Evolutionary conservation across 2,888 invertebrate species (phyloP), one percentile per base, ranked within the genome.

Genomic region (Hyalella azteca): DNA sequence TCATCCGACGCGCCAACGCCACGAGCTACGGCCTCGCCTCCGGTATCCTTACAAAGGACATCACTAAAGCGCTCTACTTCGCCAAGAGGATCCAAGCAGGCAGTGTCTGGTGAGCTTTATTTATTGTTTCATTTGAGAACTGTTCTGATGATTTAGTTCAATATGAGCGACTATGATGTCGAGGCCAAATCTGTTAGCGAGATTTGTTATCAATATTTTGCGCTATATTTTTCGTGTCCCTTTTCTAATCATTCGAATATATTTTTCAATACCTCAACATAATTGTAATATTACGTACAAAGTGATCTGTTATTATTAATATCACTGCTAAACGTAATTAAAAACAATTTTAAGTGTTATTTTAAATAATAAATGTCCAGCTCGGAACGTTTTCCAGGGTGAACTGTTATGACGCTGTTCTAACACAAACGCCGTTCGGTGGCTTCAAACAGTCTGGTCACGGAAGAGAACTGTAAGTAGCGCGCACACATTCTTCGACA

Each of bases 391-490:
- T 82, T 87, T 88, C 75, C 87, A 93, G 93, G 93, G 90, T 94
- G 4, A 94, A 94, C 88, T 92, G 92, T 77, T 54, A 93, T 86
- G 92, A 93, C 86, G 90, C 91, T 77, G 90, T 93, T 2, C 88
- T 90, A 15, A 89, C 92, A 1, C 95, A 95, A 87, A 92, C 93
- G 59, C 95, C 96, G 19, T 96, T 96, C 87, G 96, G 96, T 78
- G 96, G 96, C 59, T 96, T 91, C 88, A 95, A 95, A 87, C 92
- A 93, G 86, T 95, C 95, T 40, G 96, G 96, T 77, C 91, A 93
- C 86, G 96, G 95, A 41, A 91, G 95, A 82, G 96, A 96, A 86
- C 85, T 87, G 88, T 89, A 87, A 87, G 88, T 86, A 78, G 49
- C 11, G n/a, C n/a, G n/a, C n/a, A n/a, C n/a, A n/a, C n/a, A n/a